These are phyloP conservation scores for Helobdella robusta DNA, from an alignment of 2,888 invertebrate genomes.

Conservation along the genomic window DNA sequence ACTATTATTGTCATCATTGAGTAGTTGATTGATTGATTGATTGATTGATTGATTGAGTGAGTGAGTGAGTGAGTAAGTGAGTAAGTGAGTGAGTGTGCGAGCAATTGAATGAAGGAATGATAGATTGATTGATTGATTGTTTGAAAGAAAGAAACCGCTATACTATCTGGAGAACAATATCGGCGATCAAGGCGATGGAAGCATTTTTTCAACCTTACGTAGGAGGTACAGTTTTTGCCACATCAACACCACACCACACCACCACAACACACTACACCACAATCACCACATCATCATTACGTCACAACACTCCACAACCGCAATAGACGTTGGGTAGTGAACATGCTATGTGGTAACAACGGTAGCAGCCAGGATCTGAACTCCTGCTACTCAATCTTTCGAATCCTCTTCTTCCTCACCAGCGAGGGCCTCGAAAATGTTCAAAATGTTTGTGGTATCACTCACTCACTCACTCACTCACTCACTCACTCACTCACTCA, in stretches of 20 bases:
- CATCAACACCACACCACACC: not conserved
- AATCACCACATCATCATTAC: not conserved
- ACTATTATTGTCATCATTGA: too few species aligned
- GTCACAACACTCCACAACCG: not conserved
- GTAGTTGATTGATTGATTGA: too few species aligned
- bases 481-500: too few species aligned
- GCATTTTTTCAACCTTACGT: constrained; percentile 40
- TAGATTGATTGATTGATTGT: not conserved
- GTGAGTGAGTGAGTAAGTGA: too few species aligned
- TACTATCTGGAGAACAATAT: constrained; percentile 69
- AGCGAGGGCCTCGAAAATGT: constrained; percentile 17
- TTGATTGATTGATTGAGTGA: too few species aligned
- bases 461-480: too few species aligned
- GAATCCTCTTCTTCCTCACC: constrained; percentile 21
- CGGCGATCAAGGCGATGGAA: constrained; percentile 67
- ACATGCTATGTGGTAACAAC: constrained; percentile 20
- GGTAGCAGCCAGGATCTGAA: constrained; percentile 11
- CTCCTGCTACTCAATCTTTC: constrained; percentile 1
- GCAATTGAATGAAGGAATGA: too few species aligned
- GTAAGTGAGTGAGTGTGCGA: too few species aligned
- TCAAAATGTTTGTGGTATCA: too few species aligned
- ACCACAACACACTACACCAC: not conserved
- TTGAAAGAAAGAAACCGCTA: constrained; percentile 60
- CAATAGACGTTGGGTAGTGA: constrained; percentile 17
- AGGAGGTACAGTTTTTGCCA: constrained; percentile 2